Evolutionary conservation across 92 coral and sea anemone species (phyloP), one percentile per base, ranked within the genome.

Genomic region (Plumapathes pennacea): DNA sequence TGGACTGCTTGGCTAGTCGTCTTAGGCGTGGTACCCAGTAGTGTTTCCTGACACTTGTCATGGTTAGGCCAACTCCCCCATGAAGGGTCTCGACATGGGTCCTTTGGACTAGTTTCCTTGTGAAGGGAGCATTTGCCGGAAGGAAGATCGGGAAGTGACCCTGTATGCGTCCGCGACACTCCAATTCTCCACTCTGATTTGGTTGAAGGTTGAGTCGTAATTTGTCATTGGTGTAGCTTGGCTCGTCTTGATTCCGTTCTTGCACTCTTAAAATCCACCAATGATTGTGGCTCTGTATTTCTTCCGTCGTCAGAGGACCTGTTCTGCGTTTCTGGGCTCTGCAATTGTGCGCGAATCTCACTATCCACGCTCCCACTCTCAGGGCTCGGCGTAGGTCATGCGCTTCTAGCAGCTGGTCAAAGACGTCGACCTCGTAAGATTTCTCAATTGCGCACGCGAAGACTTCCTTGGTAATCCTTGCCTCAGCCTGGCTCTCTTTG

Each of bases 21-120:
- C 81, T 67, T 38, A 80, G 59, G 1, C 55, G 71, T 22, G 81
- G 86, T 7, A 72, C 58, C 86, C 86, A 80, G 54, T 72, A 72
- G 8, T 46, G 36, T 27, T 80, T 81, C 2, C 76, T 69, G 14
- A 79, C 50, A 11, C 74, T 70, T 36, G 75, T 80, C 81, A 72
- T 79, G 19, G 76, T 79, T 41, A 79, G 60, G 19, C 67, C 38
- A 12, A 79, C 75, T 14, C 81, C 75, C 2, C 80, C 81, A 48
- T 71, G 86, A 15, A 79, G 54, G 19, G 76, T 79, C 40, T 79
- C 86, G 2, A 44, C 64, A 45, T 79, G 86, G 15, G 10, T 32
- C 40, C 76, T 13, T 38, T 71, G 80, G 10, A 71, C 80, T n/a
- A 64, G 80, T 49, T 79, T 71, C 20, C 42, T 15, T n/a, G 79